phyloP scores from a whole-genome alignment of 2,888 invertebrate species.

The Macrophya alboannulata region DNA sequence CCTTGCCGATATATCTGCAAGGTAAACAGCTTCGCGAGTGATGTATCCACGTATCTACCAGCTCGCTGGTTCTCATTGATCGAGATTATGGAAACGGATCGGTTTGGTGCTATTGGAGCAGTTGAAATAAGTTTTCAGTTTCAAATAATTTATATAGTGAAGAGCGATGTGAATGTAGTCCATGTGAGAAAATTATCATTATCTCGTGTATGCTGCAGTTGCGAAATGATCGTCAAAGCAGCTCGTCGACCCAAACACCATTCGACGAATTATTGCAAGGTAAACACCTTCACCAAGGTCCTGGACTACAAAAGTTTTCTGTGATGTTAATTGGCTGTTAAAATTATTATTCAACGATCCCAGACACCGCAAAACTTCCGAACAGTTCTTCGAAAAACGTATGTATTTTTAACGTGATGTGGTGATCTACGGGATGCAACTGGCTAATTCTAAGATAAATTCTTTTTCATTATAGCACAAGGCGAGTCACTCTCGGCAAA shows the following conservation, averaged over 20 bases:
- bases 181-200: neutral
- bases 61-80: too few relatives aligned
- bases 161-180: neutral
- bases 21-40: neutral
- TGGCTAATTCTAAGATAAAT: neutral
- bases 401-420: neutral
- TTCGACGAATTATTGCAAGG: conserved; percentile 14
- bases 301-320: neutral
- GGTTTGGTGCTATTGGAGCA: neutral
- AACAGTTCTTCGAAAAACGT: neutral
- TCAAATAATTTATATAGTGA: neutral
- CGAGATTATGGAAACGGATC: neutral
- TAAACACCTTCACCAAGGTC: conserved; percentile 13
- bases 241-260: neutral
- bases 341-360: neutral
- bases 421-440: neutral
- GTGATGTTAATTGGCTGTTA: neutral
- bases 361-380: neutral
- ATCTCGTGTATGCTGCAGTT: neutral
- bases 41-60: neutral
- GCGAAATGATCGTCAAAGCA: neutral
- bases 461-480: neutral
- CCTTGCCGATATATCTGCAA: conserved; percentile 8
- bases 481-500: neutral
- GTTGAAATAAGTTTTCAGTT: neutral